Evolutionary conservation across 2,888 invertebrate species (phyloP), one percentile per base, ranked within the genome.

Genomic region (Drosophila hawaiiensis): DNA sequence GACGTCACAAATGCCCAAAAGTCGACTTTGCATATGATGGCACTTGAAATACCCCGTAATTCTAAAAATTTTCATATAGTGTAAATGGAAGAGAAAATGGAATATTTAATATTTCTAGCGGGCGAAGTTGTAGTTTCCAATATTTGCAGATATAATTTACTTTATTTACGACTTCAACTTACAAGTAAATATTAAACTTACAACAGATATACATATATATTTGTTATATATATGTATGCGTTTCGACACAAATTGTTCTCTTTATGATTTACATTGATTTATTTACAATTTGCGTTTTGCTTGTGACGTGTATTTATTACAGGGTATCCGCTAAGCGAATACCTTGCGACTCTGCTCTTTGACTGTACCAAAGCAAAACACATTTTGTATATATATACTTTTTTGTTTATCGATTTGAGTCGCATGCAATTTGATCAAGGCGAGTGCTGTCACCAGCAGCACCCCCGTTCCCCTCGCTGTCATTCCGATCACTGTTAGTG

Each of bases 1-100:
- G 81, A 81, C 78, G 81, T 81, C 81, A 79, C 58, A 53, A 65
- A 33, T 75, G 49, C 4, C 37, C n/a, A 28, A 68, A 22, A 39
- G 22, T 53, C 31, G 52, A 47, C 12, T 35, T 50, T 50, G 1
- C n/a, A 12, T 28, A 29, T 25, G 64, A 64, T 47, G 43, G 7
- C n/a, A 6, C 12, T 25, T n/a, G 0, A 22, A 31, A 35, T 43
- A 73, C 55, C 47, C 47, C 58, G 14, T 37, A 61, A 50, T 0
- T 4, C 10, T 29, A 16, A 3, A 3, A 4, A 14, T 54, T 16
- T 25, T 1, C 7, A 22, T 16, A 16, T 47, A 16, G 16, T 9
- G 25, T 9, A 16, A 25, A 16, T 4, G 12, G n/a, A 41, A 47
- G 16, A 47, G 4, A 25, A 16, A 16, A 16, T 25, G 0, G 12